Evolutionary conservation across 2,113 vertebrate genomes (phyloP).

Genomic region (Pyxicephalus adspersus): DNA sequence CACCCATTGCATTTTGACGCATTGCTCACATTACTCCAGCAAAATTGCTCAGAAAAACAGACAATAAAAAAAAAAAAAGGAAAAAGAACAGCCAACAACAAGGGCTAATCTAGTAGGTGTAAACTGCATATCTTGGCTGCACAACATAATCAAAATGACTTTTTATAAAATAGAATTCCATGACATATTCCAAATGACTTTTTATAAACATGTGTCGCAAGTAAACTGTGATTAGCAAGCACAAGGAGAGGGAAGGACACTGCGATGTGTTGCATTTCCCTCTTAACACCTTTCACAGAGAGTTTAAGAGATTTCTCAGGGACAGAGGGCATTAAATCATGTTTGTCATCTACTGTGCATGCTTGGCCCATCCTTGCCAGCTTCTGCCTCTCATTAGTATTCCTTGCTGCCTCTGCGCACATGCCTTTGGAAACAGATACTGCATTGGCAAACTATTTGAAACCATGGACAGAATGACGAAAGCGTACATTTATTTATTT

Average conservation of each 20-base stretch:
- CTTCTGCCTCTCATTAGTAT: conserved; percentile 46
- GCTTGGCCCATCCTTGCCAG: conserved; percentile 41
- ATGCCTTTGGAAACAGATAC: conserved; percentile 56
- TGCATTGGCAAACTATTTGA: conserved; percentile 56
- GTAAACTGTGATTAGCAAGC: conserved; percentile 15
- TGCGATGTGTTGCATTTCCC: conserved; percentile 22
- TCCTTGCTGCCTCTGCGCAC: conserved; percentile 34
- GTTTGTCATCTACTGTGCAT: conserved; percentile 52
- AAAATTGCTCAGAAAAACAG: not conserved
- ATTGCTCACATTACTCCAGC: not conserved
- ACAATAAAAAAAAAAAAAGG: not conserved
- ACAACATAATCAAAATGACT: conserved; percentile 32
- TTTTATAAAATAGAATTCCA: conserved; percentile 10
- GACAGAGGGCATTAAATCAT: conserved; percentile 53
- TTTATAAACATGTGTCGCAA: conserved; percentile 17
- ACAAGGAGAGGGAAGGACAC: conserved; percentile 40
- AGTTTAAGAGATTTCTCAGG: conserved; percentile 39
- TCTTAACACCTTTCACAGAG: conserved; percentile 50
- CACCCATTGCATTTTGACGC: not conserved
- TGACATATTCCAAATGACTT: conserved; percentile 37
- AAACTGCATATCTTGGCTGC: not conserved
- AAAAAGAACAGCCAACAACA: not conserved
- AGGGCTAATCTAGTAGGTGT: not conserved
- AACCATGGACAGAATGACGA: conserved; percentile 54
- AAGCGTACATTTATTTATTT: conserved; percentile 50